Base-by-base conservation (phyloP, 2,797 vertebrate genomes). In the Rhinophrynus dorsalis region DNA sequence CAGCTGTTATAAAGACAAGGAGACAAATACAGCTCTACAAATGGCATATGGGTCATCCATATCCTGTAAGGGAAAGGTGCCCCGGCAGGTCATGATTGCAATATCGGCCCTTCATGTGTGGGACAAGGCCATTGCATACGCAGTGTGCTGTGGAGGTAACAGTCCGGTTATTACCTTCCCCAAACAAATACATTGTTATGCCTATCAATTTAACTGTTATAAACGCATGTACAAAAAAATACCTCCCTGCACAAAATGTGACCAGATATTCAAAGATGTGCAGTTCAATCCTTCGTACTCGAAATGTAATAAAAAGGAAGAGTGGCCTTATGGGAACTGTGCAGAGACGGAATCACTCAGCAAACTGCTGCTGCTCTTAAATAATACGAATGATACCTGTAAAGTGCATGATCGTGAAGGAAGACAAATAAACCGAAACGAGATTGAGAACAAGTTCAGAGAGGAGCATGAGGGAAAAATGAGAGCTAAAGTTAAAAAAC, bases 261-360 rank as follows among this genome's bases (percentile, higher is more conserved):
- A 45, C 5, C 20, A 4, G 10, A 33, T 42, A n/a, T 70, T 35
- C 5, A 21, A 29, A 51, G 29, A 11, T 21, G 38, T 45, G 23
- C 7, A 44, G 1, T 45, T 45, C 12, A 6, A 9, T 1, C 57
- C 67, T 15, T 2, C 2, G 17, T 37, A 40, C 18, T 1, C 3
- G 15, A 15, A 12, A 8, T 10, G 5, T 12, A 11, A 26, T 5
- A 30, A 57, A 2, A 3, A 5, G 2, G 15, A 35, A 26, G 3
- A 9, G 0, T 70, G 58, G 48, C 2, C 7, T 1, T 27, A 55
- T 21, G 57, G 67, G 6, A 70, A 54, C 48, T 70, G 48, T 21
- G 67, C 55, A 1, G 67, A 70, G 52, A 55, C 59, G 5, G 67
- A 70, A 27, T 37, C 58, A 1, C 6, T 70, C 6, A 70, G 67